Conservation (phyloP, 2,888 invertebrate species). For the Eristalinus aeneus region DNA sequence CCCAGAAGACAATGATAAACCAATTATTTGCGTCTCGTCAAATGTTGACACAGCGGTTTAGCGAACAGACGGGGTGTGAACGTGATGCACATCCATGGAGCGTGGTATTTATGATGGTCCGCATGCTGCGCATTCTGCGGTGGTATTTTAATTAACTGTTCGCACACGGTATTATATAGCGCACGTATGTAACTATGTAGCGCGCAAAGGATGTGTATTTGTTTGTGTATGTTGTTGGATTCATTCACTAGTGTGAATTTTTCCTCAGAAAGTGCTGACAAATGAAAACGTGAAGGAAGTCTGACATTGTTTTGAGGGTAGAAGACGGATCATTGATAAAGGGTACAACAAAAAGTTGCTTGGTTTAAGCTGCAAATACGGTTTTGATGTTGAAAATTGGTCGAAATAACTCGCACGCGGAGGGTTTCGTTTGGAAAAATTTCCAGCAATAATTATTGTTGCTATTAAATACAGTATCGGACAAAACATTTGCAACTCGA, state of each 20-base stretch:
- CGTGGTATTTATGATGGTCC: conserved; percentile 58
- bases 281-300: background rate
- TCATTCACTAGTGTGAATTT: background rate
- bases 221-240: background rate
- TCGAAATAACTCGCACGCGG: too few species aligned
- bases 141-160: conserved; percentile 68
- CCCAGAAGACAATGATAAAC: conserved; percentile 56
- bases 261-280: conserved; percentile 27
- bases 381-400: too few species aligned
- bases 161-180: conserved; percentile 33
- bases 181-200: background rate
- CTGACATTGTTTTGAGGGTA: background rate
- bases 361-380: too few species aligned
- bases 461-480: too few species aligned
- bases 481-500: too few species aligned
- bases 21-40: conserved; percentile 66
- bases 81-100: conserved; percentile 16
- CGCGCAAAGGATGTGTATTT: background rate
- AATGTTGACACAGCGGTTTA: conserved; percentile 61
- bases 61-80: conserved; percentile 46
- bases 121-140: conserved; percentile 62
- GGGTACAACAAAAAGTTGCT: too few species aligned
- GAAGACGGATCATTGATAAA: background rate
- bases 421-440: too few species aligned
- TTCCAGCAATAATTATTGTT: too few species aligned